A percentile compares a stretch with the other conserved stretches of the same genome.
Evolutionary conservation across 2,888 invertebrate genomes (phyloP).

Genomic region (Drosophila cracens): DNA sequence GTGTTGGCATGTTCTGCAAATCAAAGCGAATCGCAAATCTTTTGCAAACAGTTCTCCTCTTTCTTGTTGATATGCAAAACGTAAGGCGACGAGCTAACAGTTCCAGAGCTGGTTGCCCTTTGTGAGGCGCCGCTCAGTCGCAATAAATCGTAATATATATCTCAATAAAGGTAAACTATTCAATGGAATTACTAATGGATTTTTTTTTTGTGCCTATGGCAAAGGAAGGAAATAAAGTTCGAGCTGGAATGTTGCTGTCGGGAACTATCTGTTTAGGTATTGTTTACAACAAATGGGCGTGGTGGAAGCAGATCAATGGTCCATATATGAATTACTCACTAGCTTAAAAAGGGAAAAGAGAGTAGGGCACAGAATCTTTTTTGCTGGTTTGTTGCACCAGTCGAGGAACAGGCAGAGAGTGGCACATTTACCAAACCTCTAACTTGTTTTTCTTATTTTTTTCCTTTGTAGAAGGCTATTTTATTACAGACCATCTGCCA

Average conservation of each 20-base stretch:
- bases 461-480: neutral
- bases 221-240: neutral
- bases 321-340: neutral
- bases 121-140: constrained; percentile 42
- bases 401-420: neutral
- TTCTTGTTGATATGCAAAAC: constrained; percentile 43
- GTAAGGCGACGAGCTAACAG: constrained; percentile 16
- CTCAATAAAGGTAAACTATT: constrained; percentile 7
- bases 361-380: neutral
- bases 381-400: neutral
- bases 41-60: constrained; percentile 21
- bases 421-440: neutral
- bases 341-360: neutral
- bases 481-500: neutral
- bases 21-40: constrained; percentile 22
- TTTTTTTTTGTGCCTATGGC: too few species aligned
- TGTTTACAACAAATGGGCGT: neutral
- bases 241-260: neutral
- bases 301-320: neutral
- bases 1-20: constrained; percentile 44
- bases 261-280: neutral
- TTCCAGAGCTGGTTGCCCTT: constrained; percentile 36
- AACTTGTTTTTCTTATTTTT: neutral
- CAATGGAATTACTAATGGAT: neutral
- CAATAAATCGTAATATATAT: constrained; percentile 18